A percentile compares a stretch with the other conserved stretches of the same genome.
These are phyloP conservation scores for Arctia plantaginis DNA, from an alignment of 2,888 invertebrate species.

Conservation along the genomic window DNA sequence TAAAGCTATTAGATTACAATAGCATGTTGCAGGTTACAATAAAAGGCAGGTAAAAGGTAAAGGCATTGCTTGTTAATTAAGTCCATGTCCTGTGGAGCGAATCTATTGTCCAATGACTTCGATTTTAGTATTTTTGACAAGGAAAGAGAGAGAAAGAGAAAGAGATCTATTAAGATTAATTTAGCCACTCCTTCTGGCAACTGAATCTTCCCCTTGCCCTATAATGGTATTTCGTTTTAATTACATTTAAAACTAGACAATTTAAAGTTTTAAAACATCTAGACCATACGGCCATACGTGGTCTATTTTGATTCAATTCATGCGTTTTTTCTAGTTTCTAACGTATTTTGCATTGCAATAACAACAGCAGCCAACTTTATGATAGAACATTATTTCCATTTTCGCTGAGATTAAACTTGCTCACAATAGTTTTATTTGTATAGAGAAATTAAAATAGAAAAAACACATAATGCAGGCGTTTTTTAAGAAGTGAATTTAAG, in stretches of 20 bases:
- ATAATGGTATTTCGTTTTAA: background rate
- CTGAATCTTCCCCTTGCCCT: background rate
- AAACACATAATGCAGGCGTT: background rate
- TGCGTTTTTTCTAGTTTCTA: background rate
- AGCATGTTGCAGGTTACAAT: background rate
- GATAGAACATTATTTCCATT: background rate
- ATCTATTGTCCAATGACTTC: background rate
- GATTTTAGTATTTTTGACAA: background rate
- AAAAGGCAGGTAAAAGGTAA: no score
- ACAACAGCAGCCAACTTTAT: background rate
- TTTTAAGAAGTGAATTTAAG: background rate
- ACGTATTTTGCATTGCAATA: conserved; percentile 10
- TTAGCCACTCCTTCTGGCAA: background rate
- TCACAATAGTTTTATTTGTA: background rate
- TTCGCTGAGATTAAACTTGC: background rate
- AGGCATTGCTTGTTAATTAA: conserved; percentile 9
- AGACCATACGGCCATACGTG: background rate
- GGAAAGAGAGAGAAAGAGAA: no score
- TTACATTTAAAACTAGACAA: background rate
- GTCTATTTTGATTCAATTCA: background rate
- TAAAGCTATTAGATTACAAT: conserved; percentile 19
- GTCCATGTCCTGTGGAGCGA: background rate
- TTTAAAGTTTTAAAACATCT: background rate
- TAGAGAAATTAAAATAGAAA: background rate
- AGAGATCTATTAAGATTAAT: no score